Conservation (phyloP, 2,888 invertebrate species). For the Diachrysia chrysitis region DNA sequence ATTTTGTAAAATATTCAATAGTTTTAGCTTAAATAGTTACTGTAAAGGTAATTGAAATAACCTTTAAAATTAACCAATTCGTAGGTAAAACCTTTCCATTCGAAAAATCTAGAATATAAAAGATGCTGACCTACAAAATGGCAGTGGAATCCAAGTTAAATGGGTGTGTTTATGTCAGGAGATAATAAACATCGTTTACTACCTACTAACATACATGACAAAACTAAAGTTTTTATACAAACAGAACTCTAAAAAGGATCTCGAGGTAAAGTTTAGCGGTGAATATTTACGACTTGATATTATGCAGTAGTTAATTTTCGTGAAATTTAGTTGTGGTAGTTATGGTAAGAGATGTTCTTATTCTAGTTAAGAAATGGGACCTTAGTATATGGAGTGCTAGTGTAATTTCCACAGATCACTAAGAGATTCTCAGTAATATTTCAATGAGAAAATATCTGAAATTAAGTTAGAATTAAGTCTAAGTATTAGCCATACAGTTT, state of each 20-base stretch:
- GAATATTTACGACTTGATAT: neutral
- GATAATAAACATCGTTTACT: neutral
- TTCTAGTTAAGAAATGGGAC: too few relatives aligned
- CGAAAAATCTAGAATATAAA: neutral
- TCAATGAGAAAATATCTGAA: too few relatives aligned
- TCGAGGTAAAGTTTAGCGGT: neutral
- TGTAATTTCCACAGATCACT: too few relatives aligned
- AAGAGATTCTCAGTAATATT: too few relatives aligned
- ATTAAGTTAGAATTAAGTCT: too few relatives aligned
- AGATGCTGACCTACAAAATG: neutral
- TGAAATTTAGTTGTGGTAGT: neutral
- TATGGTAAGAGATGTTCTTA: neutral
- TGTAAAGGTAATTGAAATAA: too few relatives aligned
- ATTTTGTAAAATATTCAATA: too few relatives aligned
- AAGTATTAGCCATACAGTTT: too few relatives aligned
- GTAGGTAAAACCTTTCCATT: neutral
- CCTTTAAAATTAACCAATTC: neutral
- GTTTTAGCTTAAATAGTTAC: too few relatives aligned
- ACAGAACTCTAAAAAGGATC: neutral
- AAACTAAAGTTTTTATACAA: neutral
- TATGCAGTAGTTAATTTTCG: neutral
- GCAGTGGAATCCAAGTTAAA: neutral
- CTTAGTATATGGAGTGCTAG: too few relatives aligned
- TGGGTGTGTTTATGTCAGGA: neutral
- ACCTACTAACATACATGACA: neutral